Percentiles rank a stretch among this genome's conserved stretches.
Evolutionary conservation across 2,113 vertebrate species (phyloP).

Genomic region (Acrocephalus kingi): DNA sequence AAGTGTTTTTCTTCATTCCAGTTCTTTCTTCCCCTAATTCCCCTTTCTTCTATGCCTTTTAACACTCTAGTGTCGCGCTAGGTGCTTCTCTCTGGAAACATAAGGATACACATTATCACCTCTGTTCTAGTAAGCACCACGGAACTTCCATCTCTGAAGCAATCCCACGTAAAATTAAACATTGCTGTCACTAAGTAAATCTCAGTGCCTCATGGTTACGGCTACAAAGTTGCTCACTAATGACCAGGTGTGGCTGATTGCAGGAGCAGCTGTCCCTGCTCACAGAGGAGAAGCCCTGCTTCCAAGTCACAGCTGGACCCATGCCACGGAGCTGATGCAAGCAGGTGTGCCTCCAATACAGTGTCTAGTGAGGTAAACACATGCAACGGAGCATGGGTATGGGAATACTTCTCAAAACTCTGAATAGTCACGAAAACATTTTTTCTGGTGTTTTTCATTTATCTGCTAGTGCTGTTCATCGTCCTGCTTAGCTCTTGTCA

Average conservation of each 20-base stretch:
- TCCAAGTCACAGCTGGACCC: neutral
- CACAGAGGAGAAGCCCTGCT: neutral
- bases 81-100: neutral
- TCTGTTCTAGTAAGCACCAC: neutral
- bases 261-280: neutral
- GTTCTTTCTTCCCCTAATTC: neutral
- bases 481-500: neutral
- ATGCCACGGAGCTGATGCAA: neutral
- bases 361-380: neutral
- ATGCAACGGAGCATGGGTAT: accelerated
- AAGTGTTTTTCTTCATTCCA: neutral
- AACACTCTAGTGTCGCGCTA: neutral
- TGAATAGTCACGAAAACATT: neutral
- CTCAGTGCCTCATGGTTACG: neutral
- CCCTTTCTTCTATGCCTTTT: neutral
- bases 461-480: neutral
- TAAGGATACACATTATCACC: neutral
- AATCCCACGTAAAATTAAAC: neutral
- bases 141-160: neutral
- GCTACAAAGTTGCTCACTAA: neutral
- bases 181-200: neutral
- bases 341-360: neutral
- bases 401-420: neutral
- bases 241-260: neutral
- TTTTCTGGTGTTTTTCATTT: neutral